Base-by-base conservation (phyloP, 1,140 invertebrate species). In the Drosophila triauraria region DNA sequence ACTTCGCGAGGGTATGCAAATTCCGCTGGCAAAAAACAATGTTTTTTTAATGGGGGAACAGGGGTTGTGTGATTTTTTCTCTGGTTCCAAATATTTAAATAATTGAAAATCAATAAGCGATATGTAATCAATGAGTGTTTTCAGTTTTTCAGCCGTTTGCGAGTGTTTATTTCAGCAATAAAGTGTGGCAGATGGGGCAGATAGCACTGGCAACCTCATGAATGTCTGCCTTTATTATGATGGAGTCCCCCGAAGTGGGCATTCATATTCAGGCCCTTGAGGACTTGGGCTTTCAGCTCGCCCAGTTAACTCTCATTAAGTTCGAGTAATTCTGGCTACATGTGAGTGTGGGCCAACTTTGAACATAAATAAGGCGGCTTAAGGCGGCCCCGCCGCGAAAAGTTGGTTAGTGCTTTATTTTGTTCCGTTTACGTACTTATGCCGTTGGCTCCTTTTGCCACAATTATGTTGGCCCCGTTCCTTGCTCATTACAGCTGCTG, bases 291-390 rank as follows among this genome's bases (percentile, higher is more conserved):
- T 30, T 6, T 30, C 6, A 30, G 27, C 27, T 6, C 27, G 58
- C 42, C 61, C 78, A 77, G 58, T 74, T 74, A 57, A 50, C 58
- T 78, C 74, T 74, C 51, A 74, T 60, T 82, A 56, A 63, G 20
- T 57, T 40, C 9, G 8, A 17, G 32, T 27, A 40, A 42, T 27
- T 62, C 23, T 7, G 32, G 32, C 32, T 10, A 35, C 32, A 35
- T 10, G 32, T 35, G 32, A 10, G 32, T 35, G 30, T 8, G 7
- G 17, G 7, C 30, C 7, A 54, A 54, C 32, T 40, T 56, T 1
- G 4, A 10, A 13, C 32, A 4, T 23, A 10, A 40, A 23, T 23
- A 54, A 40, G 32, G 35, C 35, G 13, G 20, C 53, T 40, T 10
- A 15, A 4, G 51, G 62, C 61, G 9, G 4, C 54, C 35, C 30